These are phyloP conservation scores for Otus scops DNA, from an alignment of 2,797 vertebrate genomes.

Conservation along the genomic window DNA sequence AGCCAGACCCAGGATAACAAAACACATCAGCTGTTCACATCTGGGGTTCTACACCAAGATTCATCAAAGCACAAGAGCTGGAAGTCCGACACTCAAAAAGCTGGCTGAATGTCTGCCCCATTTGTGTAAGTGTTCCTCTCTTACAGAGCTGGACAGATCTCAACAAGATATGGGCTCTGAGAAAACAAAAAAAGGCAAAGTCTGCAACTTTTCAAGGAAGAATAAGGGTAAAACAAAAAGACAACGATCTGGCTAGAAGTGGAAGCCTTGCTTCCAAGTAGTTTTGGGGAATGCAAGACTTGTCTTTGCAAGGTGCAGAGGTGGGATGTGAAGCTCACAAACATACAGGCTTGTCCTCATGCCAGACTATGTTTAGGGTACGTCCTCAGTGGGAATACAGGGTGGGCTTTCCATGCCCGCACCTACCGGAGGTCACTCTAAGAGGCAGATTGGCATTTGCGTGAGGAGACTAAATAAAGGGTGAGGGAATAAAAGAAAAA, in stretches of 20 bases:
- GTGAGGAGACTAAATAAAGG: neutral
- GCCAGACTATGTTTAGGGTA: neutral
- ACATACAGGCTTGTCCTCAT: neutral
- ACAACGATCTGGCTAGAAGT: neutral
- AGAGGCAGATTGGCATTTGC: neutral
- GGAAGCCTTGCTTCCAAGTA: neutral
- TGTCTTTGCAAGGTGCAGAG: neutral
- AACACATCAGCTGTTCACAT: too few relatives aligned
- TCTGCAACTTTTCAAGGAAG: neutral
- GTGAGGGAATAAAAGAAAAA: neutral
- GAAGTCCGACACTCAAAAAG: neutral
- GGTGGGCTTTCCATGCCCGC: neutral
- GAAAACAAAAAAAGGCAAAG: neutral
- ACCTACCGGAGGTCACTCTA: rapidly evolving
- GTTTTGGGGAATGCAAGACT: neutral
- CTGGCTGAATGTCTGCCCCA: neutral
- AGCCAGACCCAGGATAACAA: neutral
- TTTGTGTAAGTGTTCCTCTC: neutral
- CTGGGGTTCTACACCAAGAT: neutral
- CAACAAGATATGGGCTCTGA: neutral
- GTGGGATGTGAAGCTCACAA: neutral
- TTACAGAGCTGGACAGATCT: neutral
- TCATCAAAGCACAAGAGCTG: neutral
- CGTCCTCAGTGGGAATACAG: neutral
- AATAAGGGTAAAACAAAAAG: neutral